Conservation (phyloP, 2,113 vertebrate species). For the Nansenia antarctica region DNA sequence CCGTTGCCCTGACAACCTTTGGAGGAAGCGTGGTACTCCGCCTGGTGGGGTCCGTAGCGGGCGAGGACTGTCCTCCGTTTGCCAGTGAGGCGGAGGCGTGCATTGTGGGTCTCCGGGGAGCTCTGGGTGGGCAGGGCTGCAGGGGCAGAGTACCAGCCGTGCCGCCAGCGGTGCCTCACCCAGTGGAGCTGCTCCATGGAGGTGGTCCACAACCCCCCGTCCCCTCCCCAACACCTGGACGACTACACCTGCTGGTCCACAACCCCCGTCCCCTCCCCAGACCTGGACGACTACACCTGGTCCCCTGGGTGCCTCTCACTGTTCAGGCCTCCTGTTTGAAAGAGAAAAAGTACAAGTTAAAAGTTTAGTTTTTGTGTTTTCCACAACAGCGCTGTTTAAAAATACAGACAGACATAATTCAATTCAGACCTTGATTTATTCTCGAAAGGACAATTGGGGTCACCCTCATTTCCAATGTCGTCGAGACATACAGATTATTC, state of each 20-base stretch:
- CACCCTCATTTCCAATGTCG: too few species aligned
- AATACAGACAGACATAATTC: too few species aligned
- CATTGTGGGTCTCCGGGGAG: constrained; percentile 26
- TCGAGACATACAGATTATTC: too few species aligned
- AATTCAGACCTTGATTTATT: too few species aligned
- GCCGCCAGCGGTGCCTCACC: constrained; percentile 75
- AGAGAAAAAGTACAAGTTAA: neutral
- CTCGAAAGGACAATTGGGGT: too few species aligned
- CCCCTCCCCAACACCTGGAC: neutral
- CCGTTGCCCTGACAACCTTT: constrained; percentile 83
- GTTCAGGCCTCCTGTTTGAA: constrained; percentile 27
- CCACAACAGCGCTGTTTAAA: too few species aligned
- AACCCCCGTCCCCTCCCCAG: neutral
- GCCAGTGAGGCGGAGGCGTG: constrained; percentile 42
- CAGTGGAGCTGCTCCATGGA: constrained; percentile 78
- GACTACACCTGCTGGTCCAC: neutral
- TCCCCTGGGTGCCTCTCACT: constrained; percentile 14
- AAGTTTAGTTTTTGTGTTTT: too few species aligned
- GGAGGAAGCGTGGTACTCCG: constrained; percentile 78
- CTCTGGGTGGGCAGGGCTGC: constrained; percentile 40
- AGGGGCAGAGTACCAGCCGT: constrained; percentile 55
- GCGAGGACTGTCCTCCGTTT: constrained; percentile 84
- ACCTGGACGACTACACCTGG: neutral
- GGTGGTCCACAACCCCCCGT: too few species aligned
- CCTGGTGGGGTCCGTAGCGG: constrained; percentile 72